Percentiles rank a stretch among this genome's conserved stretches.
Evolutionary conservation across 2,888 invertebrate genomes (phyloP).

Genomic region (Monochamus alternatus): DNA sequence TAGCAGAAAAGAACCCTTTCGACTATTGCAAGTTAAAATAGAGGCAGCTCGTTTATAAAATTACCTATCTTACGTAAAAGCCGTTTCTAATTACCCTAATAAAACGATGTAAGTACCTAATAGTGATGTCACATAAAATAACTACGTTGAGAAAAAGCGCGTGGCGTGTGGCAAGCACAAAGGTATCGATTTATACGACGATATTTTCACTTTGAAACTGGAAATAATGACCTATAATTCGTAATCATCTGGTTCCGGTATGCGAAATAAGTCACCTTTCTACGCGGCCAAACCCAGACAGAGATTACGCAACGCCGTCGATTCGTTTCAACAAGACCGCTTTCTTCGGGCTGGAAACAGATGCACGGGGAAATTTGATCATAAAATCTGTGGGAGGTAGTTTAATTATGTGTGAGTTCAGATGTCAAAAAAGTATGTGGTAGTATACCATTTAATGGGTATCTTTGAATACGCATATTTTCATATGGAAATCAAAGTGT

Average conservation of each 20-base stretch:
- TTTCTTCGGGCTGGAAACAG: conserved; percentile 12
- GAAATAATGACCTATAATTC: conserved; percentile 26
- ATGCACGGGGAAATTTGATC: background rate
- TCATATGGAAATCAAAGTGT: background rate
- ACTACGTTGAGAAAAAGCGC: background rate
- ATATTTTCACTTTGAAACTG: conserved; percentile 26
- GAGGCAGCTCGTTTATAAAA: no score
- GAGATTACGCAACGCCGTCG: background rate
- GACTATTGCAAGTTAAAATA: no score
- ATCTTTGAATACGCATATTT: background rate
- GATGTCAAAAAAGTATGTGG: background rate
- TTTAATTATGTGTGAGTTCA: background rate
- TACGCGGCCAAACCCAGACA: conserved; percentile 10
- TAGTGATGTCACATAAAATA: background rate
- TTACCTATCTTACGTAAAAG: no score
- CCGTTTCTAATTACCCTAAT: no score
- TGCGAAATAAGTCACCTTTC: conserved; percentile 18
- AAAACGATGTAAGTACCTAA: no score
- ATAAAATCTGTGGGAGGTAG: background rate
- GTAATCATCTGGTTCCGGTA: conserved; percentile 31
- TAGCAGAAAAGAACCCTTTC: no score
- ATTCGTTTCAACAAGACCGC: background rate
- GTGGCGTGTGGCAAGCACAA: background rate
- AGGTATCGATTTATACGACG: conserved; percentile 20
- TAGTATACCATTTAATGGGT: background rate